These are phyloP conservation scores for Pristis pectinata DNA, from an alignment of 2,797 vertebrate genomes.

Conservation along the genomic window DNA sequence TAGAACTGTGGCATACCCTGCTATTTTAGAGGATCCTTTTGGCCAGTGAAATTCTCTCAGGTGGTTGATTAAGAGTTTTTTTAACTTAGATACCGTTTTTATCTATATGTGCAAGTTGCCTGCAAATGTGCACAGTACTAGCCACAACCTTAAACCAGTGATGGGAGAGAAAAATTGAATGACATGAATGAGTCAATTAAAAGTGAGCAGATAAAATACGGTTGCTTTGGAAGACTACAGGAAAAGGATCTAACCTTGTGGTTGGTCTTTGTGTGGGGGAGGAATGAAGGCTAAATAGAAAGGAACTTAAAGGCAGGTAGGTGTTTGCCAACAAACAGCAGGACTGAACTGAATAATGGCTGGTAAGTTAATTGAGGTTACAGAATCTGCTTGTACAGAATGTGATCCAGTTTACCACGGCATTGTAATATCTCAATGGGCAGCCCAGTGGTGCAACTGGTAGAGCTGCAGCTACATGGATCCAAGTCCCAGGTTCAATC, in stretches of 20 bases:
- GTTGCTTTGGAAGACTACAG: not conserved
- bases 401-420: not conserved
- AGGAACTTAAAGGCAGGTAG: not conserved
- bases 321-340: not conserved
- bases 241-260: not conserved
- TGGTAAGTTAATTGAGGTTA: not conserved
- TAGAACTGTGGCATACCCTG: not conserved
- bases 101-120: not conserved
- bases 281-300: not conserved
- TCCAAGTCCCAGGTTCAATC: no score
- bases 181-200: not conserved
- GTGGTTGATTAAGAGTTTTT: not conserved
- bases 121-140: not conserved
- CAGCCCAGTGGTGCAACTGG: no score
- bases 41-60: not conserved
- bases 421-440: not conserved
- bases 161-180: not conserved
- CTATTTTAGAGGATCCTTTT: not conserved
- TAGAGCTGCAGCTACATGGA: no score
- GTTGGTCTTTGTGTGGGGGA: not conserved
- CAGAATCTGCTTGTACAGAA: not conserved
- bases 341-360: not conserved
- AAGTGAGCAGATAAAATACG: not conserved
- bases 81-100: not conserved
- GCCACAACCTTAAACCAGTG: not conserved